Evolutionary conservation across 2,113 vertebrate species (phyloP).

Genomic region (Antennarius striatus): DNA sequence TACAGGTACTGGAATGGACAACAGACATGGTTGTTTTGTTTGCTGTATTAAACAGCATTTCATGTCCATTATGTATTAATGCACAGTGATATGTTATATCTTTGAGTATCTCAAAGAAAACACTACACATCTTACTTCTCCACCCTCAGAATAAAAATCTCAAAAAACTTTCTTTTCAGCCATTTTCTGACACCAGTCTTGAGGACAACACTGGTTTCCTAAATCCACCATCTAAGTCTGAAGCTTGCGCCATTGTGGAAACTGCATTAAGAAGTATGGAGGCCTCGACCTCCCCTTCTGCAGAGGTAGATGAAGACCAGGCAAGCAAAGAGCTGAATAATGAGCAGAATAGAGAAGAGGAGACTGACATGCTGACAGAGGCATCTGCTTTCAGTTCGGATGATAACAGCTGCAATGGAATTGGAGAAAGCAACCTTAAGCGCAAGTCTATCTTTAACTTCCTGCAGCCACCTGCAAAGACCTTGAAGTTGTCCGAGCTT

Average conservation of each 20-base stretch:
- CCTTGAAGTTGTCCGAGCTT: slow-evolving; percentile 63
- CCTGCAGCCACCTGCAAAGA: slow-evolving; percentile 60
- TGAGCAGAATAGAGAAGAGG: slow-evolving; percentile 7
- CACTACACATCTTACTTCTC: background rate
- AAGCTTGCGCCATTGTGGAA: slow-evolving; percentile 61
- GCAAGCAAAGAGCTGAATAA: background rate
- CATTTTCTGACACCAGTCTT: slow-evolving; percentile 58
- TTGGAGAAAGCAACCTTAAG: slow-evolving; percentile 53
- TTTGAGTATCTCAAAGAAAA: background rate
- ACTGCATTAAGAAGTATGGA: slow-evolving; percentile 23
- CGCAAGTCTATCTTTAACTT: slow-evolving; percentile 65
- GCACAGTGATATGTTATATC: no score
- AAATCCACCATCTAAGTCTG: slow-evolving; percentile 59
- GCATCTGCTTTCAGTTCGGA: slow-evolving; percentile 3
- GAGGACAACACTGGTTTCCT: slow-evolving; percentile 44
- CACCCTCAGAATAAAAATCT: background rate
- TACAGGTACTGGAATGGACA: slow-evolving; percentile 55
- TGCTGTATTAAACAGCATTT: background rate
- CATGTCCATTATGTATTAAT: background rate
- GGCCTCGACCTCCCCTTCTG: slow-evolving; percentile 4
- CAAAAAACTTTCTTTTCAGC: slow-evolving; percentile 44
- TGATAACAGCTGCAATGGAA: background rate
- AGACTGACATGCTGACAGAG: background rate
- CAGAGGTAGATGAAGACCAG: slow-evolving; percentile 11
- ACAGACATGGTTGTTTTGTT: background rate